Conservation (phyloP, 1,140 invertebrate genomes). For the Bombus pyrosoma region DNA sequence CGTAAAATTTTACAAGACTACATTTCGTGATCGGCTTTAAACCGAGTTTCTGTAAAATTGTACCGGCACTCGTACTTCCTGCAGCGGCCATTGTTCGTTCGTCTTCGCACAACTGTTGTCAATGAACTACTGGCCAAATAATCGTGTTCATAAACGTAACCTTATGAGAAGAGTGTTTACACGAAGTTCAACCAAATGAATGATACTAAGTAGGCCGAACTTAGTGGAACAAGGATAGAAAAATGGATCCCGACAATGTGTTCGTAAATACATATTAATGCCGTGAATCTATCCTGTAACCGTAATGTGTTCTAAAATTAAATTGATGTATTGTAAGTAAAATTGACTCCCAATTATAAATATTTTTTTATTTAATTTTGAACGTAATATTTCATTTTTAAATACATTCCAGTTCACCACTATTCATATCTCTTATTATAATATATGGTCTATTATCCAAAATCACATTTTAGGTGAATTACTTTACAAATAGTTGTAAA, state of each 20-base stretch:
- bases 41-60: conserved; percentile 79
- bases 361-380: conserved; percentile 20
- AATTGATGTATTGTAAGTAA: conserved; percentile 5
- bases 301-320: conserved; percentile 21
- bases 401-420: not conserved
- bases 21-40: conserved; percentile 84
- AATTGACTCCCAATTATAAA: not conserved
- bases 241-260: conserved; percentile 3
- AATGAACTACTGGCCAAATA: not conserved
- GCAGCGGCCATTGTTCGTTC: conserved; percentile 61
- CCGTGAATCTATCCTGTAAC: not conserved
- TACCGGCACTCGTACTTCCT: conserved; percentile 54
- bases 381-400: not conserved
- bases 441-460: not conserved
- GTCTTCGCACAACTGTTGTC: not conserved
- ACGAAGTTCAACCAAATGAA: not conserved
- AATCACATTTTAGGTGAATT: not conserved
- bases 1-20: conserved; percentile 85
- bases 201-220: not conserved
- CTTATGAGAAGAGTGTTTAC: not conserved
- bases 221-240: conserved; percentile 16
- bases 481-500: not conserved
- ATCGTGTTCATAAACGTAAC: not conserved
- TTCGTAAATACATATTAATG: conserved; percentile 29
- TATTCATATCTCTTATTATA: not conserved